A percentile compares a stretch with the other conserved stretches of the same genome.
Evolutionary conservation across 2,888 invertebrate genomes (phyloP).

Genomic region (Leucophenga maculata): DNA sequence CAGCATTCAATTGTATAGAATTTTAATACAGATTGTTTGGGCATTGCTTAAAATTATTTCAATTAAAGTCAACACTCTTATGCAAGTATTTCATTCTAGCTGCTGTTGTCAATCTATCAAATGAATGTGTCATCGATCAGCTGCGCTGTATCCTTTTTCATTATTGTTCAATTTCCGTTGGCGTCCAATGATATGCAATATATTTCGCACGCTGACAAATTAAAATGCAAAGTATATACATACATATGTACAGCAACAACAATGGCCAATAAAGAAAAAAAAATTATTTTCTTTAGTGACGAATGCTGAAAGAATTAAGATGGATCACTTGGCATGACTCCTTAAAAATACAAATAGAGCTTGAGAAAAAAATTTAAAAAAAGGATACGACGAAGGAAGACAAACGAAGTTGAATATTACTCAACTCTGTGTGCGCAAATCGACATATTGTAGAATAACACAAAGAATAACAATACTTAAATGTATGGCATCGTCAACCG

Average conservation of each 20-base stretch:
- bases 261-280: not conserved
- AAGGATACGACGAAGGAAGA: constrained; percentile 16
- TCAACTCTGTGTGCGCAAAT: constrained; percentile 12
- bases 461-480: constrained; percentile 14
- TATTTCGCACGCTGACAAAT: constrained; percentile 56
- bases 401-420: constrained; percentile 31
- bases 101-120: constrained; percentile 39
- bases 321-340: constrained; percentile 70
- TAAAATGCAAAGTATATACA: constrained; percentile 52
- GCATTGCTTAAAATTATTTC: not conserved
- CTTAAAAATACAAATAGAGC: constrained; percentile 42
- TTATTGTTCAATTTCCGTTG: constrained; percentile 34
- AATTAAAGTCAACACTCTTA: not conserved
- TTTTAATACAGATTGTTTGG: not conserved
- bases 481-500: not conserved
- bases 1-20: not conserved
- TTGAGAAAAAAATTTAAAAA: constrained; percentile 22
- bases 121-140: constrained; percentile 69
- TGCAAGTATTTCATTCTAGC: not conserved
- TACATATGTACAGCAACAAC: constrained; percentile 28
- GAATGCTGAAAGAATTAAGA: constrained; percentile 68
- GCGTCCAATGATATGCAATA: constrained; percentile 56
- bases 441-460: constrained; percentile 17
- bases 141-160: constrained; percentile 1
- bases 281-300: constrained; percentile 46